Conservation (phyloP, 2,888 invertebrate genomes). For the Erebia palarica region DNA sequence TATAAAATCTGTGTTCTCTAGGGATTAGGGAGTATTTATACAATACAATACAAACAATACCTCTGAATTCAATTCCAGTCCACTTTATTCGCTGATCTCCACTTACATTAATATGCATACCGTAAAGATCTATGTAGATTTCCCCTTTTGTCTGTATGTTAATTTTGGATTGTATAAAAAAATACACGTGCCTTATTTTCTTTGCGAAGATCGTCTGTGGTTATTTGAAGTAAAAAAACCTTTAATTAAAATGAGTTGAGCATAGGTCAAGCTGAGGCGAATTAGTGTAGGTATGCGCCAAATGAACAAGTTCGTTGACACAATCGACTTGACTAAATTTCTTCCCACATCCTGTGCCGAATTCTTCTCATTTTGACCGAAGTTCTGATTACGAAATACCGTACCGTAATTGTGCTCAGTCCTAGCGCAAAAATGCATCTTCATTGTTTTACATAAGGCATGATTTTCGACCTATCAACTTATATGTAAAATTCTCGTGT, state of each 20-base stretch:
- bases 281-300: too few species aligned
- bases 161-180: not conserved
- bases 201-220: not conserved
- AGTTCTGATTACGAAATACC: not conserved
- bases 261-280: too few species aligned
- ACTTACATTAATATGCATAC: not conserved
- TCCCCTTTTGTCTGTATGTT: not conserved
- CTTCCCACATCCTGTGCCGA: too few species aligned
- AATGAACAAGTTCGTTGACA: too few species aligned
- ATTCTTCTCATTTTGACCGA: not conserved
- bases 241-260: not conserved
- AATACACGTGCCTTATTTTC: not conserved
- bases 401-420: too few species aligned
- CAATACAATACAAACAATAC: not conserved
- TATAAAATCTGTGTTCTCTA: not conserved
- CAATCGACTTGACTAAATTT: too few species aligned
- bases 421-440: too few species aligned
- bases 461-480: too few species aligned
- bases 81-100: constrained; percentile 8
- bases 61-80: not conserved
- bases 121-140: not conserved
- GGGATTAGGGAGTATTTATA: not conserved
- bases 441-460: too few species aligned
- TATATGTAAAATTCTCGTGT: too few species aligned
- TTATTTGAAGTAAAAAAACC: not conserved